A percentile compares a stretch with the other conserved stretches of the same genome.
phyloP scores from a whole-genome alignment of 2,113 vertebrate species.

The Gavialis gangeticus region DNA sequence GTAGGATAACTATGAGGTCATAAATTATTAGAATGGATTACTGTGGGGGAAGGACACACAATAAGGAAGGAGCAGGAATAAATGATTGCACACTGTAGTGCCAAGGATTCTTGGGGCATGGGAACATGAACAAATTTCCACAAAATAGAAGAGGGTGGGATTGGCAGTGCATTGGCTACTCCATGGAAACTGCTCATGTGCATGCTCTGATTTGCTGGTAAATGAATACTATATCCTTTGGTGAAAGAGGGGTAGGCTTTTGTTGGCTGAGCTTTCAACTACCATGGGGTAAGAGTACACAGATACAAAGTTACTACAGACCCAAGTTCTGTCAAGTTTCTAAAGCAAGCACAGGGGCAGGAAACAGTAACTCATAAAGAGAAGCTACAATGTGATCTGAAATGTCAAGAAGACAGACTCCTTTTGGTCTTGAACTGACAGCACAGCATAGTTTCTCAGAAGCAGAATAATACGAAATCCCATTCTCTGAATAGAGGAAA shows the following conservation, averaged over 20 bases:
- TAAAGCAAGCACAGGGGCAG: background rate
- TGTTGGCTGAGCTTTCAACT: no score
- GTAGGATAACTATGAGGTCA: background rate
- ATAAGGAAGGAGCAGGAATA: background rate
- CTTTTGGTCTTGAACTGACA: background rate
- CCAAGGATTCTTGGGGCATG: rapidly evolving
- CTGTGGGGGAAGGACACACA: background rate
- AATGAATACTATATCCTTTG: no score
- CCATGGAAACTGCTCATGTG: no score
- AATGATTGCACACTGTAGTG: background rate
- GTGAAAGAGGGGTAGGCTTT: no score
- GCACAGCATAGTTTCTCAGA: background rate
- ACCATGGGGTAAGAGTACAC: no score
- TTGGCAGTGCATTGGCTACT: no score
- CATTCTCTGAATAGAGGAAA: no score
- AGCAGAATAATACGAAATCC: background rate
- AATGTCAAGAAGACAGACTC: background rate
- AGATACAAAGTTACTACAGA: no score
- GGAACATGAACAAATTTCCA: no score
- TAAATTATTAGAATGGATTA: background rate
- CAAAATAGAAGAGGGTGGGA: no score
- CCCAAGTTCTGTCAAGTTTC: background rate
- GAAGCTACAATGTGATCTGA: background rate
- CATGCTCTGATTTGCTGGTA: no score
- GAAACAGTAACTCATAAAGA: background rate